phyloP scores from a whole-genome alignment of 2,888 invertebrate genomes.

The Capitulum mitella region DNA sequence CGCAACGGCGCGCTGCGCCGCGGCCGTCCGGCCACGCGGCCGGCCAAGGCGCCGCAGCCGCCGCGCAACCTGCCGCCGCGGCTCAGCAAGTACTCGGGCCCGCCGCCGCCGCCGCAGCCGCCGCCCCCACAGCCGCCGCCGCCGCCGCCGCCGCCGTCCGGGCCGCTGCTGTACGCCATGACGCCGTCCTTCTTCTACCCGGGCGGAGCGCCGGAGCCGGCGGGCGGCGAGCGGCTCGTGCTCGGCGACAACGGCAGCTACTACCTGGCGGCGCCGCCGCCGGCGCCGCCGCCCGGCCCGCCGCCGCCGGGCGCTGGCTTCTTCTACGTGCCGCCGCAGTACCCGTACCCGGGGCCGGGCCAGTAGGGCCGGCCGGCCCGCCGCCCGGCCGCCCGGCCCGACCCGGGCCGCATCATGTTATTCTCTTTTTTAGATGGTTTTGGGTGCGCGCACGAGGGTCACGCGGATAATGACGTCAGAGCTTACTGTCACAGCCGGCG shows the following conservation, averaged over 20 bases:
- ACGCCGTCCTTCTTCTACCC: constrained; percentile 7
- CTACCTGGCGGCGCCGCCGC: constrained; percentile 2
- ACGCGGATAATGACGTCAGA: background rate
- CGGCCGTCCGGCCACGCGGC: background rate
- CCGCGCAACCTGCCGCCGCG: constrained; percentile 15
- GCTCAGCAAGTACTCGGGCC: background rate
- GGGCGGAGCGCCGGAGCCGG: background rate
- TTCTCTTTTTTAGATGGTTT: constrained; percentile 7
- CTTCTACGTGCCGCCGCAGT: background rate
- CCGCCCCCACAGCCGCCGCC: background rate
- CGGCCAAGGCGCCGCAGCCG: background rate
- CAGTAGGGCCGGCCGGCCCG: constrained; percentile 74
- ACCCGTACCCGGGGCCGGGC: constrained; percentile 87
- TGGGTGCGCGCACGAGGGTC: background rate
- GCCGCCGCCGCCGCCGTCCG: background rate
- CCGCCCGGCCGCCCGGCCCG: constrained; percentile 32
- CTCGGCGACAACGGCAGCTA: constrained; percentile 3
- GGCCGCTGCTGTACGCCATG: constrained; percentile 2
- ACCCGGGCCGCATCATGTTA: constrained; percentile 3
- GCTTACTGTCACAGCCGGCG: background rate
- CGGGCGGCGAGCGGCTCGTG: background rate
- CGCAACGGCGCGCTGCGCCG: constrained; percentile 11
- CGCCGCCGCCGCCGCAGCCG: background rate
- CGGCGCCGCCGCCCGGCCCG: background rate
- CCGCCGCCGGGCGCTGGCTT: background rate